These are phyloP conservation scores for Gryon sp. DNA, from an alignment of 1,140 invertebrate species.

Conservation along the genomic window DNA sequence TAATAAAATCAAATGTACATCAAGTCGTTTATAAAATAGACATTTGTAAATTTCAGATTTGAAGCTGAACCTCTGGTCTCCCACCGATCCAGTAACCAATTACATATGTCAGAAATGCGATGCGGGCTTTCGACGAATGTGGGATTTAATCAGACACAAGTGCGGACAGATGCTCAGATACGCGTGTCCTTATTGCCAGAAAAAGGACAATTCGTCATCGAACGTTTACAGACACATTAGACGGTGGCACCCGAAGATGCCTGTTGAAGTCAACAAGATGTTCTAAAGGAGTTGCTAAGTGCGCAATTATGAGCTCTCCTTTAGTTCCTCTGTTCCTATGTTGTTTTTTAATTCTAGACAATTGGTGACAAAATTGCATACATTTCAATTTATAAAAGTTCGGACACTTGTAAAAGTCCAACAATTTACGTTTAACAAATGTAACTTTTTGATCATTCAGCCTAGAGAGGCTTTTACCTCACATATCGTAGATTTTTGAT, in stretches of 20 bases:
- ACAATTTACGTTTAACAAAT: too few species aligned
- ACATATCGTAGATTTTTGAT: too few species aligned
- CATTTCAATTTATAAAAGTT: too few species aligned
- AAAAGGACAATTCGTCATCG: constrained; percentile 74
- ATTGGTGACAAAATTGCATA: too few species aligned
- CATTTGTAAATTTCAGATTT: constrained; percentile 56
- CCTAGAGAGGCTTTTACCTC: too few species aligned
- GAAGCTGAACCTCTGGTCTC: constrained; percentile 26
- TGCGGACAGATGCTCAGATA: constrained; percentile 75
- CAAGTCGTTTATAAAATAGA: constrained; percentile 21
- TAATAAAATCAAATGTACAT: not conserved
- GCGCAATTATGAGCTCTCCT: too few species aligned
- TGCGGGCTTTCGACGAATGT: constrained; percentile 74
- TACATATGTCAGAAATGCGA: constrained; percentile 70
- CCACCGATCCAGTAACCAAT: constrained; percentile 56
- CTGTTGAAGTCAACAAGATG: constrained; percentile 69
- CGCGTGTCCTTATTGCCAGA: constrained; percentile 76
- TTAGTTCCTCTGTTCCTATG: too few species aligned
- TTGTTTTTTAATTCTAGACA: too few species aligned
- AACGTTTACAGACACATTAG: constrained; percentile 76
- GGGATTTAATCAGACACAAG: constrained; percentile 76
- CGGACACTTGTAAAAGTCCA: too few species aligned
- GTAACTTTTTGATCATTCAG: too few species aligned
- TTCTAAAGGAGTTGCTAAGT: too few species aligned
- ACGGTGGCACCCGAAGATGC: constrained; percentile 74